A percentile compares a stretch with the other conserved stretches of the same genome.
Evolutionary conservation across 2,888 invertebrate species (phyloP).

Genomic region (Panzeria rudis): DNA sequence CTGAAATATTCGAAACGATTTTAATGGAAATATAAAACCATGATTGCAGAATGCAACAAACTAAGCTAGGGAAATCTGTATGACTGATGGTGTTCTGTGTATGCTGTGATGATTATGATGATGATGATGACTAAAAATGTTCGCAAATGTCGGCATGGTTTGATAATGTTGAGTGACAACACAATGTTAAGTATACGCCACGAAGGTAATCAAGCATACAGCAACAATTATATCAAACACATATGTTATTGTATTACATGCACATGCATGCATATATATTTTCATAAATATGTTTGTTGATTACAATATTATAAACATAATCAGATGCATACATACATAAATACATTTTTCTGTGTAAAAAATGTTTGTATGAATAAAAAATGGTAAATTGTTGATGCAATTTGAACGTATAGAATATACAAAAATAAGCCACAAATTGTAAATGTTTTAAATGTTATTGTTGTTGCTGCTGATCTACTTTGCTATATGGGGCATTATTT

Average conservation of each 20-base stretch:
- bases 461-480: neutral
- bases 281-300: neutral
- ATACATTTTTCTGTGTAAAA: neutral
- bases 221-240: constrained; percentile 27
- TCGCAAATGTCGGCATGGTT: constrained; percentile 16
- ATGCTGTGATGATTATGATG: neutral
- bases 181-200: constrained; percentile 56
- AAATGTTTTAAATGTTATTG: constrained; percentile 38
- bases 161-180: constrained; percentile 60
- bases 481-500: too few species aligned
- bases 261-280: neutral
- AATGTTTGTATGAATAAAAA: neutral
- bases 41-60: neutral
- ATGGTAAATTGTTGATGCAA: constrained; percentile 10
- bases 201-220: constrained; percentile 64
- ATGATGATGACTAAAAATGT: constrained; percentile 28
- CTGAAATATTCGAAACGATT: neutral
- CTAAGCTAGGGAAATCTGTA: neutral
- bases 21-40: neutral
- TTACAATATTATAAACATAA: neutral
- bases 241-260: neutral
- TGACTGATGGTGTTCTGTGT: neutral
- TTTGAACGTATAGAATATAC: constrained; percentile 16
- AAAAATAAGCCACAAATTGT: constrained; percentile 56
- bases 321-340: neutral